Percentiles rank a stretch among this genome's conserved stretches.
phyloP scores from a whole-genome alignment of 2,113 vertebrate genomes.

The human region GRCh38 chr1:92520001-92520500 shows the following conservation, averaged over 20 bases:
- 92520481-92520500: background rate
- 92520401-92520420: background rate
- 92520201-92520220: background rate
- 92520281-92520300: background rate
- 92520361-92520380: background rate
- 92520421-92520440: background rate
- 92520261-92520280: background rate
- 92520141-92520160: background rate
- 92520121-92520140: background rate
- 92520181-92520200: background rate
- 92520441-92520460: background rate
- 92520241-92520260: background rate
- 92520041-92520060: background rate
- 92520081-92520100: background rate
- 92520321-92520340: background rate
- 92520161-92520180: background rate
- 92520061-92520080: background rate
- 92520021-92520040: background rate
- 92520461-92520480: background rate
- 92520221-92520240: background rate
- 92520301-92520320: background rate
- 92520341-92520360: background rate
- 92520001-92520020: background rate
- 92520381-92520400: background rate
- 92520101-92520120: background rate